A percentile compares a stretch with the other conserved stretches of the same genome.
Evolutionary conservation across 2,888 invertebrate genomes (phyloP).

Genomic region (Ophonus ardosiacus): DNA sequence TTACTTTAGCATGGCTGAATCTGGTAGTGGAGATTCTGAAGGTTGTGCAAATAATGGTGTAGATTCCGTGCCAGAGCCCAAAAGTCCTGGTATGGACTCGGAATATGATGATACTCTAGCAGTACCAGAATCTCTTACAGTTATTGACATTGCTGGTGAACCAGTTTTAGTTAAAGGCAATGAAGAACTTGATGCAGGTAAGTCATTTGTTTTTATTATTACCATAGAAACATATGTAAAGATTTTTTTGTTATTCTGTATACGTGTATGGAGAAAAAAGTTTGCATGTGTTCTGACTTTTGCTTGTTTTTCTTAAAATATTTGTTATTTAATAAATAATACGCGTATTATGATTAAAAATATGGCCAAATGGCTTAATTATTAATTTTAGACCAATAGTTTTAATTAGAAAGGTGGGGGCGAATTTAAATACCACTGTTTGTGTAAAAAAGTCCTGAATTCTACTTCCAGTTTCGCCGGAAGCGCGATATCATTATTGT

Average conservation of each 20-base stretch:
- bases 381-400: too few relatives aligned
- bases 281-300: too few relatives aligned
- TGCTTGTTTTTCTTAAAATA: too few relatives aligned
- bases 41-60: slow-evolving; percentile 31
- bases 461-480: too few relatives aligned
- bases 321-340: too few relatives aligned
- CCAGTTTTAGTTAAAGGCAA: slow-evolving; percentile 76
- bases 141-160: slow-evolving; percentile 79
- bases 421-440: too few relatives aligned
- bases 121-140: slow-evolving; percentile 86
- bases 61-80: slow-evolving; percentile 70
- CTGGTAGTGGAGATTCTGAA: neutral
- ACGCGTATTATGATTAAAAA: too few relatives aligned
- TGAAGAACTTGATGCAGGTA: slow-evolving; percentile 71
- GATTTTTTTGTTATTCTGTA: neutral
- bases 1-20: slow-evolving; percentile 14
- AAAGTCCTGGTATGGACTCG: slow-evolving; percentile 80
- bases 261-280: too few relatives aligned
- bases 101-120: slow-evolving; percentile 90
- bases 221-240: slow-evolving; percentile 1
- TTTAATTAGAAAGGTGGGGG: too few relatives aligned
- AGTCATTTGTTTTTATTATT: slow-evolving; percentile 63
- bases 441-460: too few relatives aligned
- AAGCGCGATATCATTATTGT: too few relatives aligned
- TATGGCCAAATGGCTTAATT: too few relatives aligned